Evolutionary conservation across 1,140 invertebrate genomes (phyloP), one percentile per base, ranked within the genome.

Genomic region (Bilobella aurantiaca): DNA sequence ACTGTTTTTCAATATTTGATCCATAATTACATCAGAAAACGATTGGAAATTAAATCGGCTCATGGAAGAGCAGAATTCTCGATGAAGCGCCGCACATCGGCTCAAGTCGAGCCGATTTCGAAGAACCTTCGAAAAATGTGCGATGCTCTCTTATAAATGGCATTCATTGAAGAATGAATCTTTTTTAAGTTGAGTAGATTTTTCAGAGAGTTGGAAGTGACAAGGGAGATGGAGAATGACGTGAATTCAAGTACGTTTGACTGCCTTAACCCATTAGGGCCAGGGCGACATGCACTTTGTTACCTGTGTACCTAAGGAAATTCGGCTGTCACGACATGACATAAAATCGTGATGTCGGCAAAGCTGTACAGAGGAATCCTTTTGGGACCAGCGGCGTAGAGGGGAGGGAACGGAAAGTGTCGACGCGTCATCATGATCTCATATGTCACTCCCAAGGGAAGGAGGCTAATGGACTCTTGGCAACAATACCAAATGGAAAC

Each of bases 361-460:
- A 29, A 59, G 23, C 5, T 30, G 58, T 8, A 59, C 25, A 29
- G 31, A 59, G 28, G 58, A 59, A 8, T 59, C 58, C 8, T 30
- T 8, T 8, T 31, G 28, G 29, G 31, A 29, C 14, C 5, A 21
- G 3, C 8, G 16, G 58, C 14, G 5, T 18, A 18, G 23, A 59
- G 28, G 14, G 32, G 32, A 8, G 32, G 5, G 8, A 23, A 5
- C 58, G 31, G 30, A 62, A 62, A 42, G 37, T 62, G 59, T 62
- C 8, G 59, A 42, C 32, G 29, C 25, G 32, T 62, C 58, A 59
- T 59, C 59, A 62, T 37, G 32, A 62, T 62, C 59, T 62, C 59
- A 62, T 62, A 62, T 62, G 59, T 62, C 59, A 62, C 59, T 62
- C 59, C 32, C 21, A 12, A 42, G 59, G 32, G n/a, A 25, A 62